Evolutionary conservation across 2,797 vertebrate genomes (phyloP), one percentile per base, ranked within the genome.

Genomic region (Syndactyla subalaris): DNA sequence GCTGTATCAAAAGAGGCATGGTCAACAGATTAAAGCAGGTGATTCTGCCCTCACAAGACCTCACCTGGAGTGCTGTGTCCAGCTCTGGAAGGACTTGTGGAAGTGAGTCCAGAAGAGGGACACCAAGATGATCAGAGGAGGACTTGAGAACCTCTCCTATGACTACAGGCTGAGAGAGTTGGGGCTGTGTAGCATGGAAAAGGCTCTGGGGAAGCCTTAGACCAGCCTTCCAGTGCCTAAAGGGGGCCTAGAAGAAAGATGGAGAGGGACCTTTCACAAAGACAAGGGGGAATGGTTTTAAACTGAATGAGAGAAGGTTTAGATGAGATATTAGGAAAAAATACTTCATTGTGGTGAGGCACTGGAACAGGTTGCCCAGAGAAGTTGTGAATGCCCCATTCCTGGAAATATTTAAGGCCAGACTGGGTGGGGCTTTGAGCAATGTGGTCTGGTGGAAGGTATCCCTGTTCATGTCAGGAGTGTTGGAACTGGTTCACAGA

Each of bases 321-420:
- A 32, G 22, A 32, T 48, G 20, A 36, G 22, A 49, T 62, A 6
- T 55, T n/a, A 55, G 15, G 13, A 32, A 55, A 8, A 20, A 67
- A 48, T 32, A 48, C 1, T 16, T 23, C 48, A 19, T 5, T 27
- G 12, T 32, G 27, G 5, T 68, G 49, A 49, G 36, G 22, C 22
- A 36, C 36, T 24, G 22, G 22, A 36, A n/a, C 3, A 12, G 2
- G 19, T 0, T 0, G 13, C 2, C 36, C 13, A 76, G 23, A n/a
- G 36, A 30, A 29, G 52, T 32, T 54, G 18, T 20, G 52, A 13
- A 55, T 24, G 11, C 24, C 32, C 11, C 23, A 38, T 36, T 7
- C 4, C 48, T 68, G 34, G 32, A 43, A 41, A 19, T 54, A 32
- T 20, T 54, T 30, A 54, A 54, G 52, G 52, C 30, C 52, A 54